These are phyloP conservation scores for Brachypalpus laphriformis DNA, from an alignment of 2,888 invertebrate genomes.

Conservation along the genomic window DNA sequence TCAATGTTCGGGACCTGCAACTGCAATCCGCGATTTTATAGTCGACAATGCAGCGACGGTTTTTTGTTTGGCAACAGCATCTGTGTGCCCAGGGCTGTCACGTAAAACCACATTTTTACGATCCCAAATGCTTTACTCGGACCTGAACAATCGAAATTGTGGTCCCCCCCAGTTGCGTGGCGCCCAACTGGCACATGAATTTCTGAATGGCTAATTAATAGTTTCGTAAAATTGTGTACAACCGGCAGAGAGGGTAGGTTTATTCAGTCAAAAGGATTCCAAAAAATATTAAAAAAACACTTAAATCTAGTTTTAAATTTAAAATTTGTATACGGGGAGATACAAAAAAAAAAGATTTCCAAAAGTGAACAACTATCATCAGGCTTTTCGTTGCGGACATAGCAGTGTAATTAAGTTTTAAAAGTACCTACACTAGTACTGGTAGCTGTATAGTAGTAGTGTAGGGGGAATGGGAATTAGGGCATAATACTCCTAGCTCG, in stretches of 20 bases:
- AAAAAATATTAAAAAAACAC: neutral
- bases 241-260: too few relatives aligned
- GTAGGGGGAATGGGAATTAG: conserved; percentile 41
- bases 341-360: neutral
- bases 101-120: conserved; percentile 57
- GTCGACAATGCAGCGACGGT: neutral
- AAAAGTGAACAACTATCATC: conserved; percentile 2
- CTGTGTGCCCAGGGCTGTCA: neutral
- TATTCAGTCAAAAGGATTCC: neutral
- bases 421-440: neutral
- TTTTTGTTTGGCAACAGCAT: neutral
- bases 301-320: conserved; percentile 56
- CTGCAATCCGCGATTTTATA: neutral
- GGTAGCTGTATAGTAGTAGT: conserved; percentile 3
- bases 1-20: conserved; percentile 28
- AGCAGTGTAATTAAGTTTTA: conserved; percentile 54
- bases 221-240: conserved; percentile 8
- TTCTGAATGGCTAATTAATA: conserved; percentile 60
- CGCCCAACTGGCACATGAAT: conserved; percentile 47
- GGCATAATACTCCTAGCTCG: conserved; percentile 39
- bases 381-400: conserved; percentile 27
- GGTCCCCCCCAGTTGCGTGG: conserved; percentile 25
- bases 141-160: conserved; percentile 52
- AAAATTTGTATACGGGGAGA: conserved; percentile 8
- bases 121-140: conserved; percentile 18